Percentiles rank a stretch among this genome's conserved stretches.
Conservation (phyloP, 2,888 invertebrate species). For the Cantharis lateralis region DNA sequence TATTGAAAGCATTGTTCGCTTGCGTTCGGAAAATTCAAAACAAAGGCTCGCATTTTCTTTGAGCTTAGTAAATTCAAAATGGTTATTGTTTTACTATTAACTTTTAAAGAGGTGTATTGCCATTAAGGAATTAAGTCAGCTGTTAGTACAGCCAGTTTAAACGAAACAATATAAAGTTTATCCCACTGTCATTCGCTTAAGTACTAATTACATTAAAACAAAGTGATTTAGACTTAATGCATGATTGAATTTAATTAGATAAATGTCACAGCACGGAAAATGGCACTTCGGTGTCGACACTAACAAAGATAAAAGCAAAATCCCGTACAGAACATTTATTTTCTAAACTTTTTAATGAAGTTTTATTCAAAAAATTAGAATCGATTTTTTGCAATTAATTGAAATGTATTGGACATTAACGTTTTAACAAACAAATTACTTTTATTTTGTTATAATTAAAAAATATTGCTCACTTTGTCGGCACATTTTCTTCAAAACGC, state of each 20-base stretch:
- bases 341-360: slow-evolving; percentile 9
- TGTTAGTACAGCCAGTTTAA: slow-evolving; percentile 22
- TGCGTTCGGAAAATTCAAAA: not conserved
- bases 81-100: slow-evolving; percentile 14
- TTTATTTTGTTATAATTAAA: not conserved
- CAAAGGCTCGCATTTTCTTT: not conserved
- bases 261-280: slow-evolving; percentile 35
- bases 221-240: slow-evolving; percentile 47
- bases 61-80: not conserved
- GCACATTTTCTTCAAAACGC: not conserved
- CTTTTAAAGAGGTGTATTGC: slow-evolving; percentile 14
- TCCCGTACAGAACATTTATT: slow-evolving; percentile 17
- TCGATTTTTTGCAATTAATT: not conserved
- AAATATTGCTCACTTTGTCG: not conserved
- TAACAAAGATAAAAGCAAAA: slow-evolving; percentile 24
- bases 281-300: slow-evolving; percentile 16
- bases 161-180: slow-evolving; percentile 42
- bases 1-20: not conserved
- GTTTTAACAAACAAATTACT: not conserved
- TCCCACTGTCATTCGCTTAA: slow-evolving; percentile 40
- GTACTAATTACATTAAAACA: slow-evolving; percentile 48
- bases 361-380: not conserved
- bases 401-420: not conserved
- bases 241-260: slow-evolving; percentile 48
- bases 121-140: slow-evolving; percentile 21